A percentile compares a stretch with the other conserved stretches of the same genome.
These are phyloP conservation scores for Onychostoma macrolepis DNA, from an alignment of 2,113 vertebrate species.

Conservation along the genomic window DNA sequence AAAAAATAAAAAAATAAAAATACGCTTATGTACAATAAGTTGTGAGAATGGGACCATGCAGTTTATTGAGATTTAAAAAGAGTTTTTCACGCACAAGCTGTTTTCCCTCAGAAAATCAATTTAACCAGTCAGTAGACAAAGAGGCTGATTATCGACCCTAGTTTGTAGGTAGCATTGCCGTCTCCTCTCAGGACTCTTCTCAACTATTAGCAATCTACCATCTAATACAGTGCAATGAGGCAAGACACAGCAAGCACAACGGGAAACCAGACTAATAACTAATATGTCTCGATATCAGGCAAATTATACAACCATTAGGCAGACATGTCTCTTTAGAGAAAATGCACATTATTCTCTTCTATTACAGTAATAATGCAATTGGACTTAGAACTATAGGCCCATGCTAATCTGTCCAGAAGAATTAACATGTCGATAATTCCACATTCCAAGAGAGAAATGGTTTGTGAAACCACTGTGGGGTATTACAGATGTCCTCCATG, in stretches of 20 bases:
- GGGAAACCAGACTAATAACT: conserved; percentile 32
- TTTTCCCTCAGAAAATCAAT: conserved; percentile 48
- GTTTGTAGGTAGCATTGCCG: conserved; percentile 8
- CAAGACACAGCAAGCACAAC: background rate
- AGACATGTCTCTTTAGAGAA: conserved; percentile 25
- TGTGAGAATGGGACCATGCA: too few relatives aligned
- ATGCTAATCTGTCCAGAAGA: background rate
- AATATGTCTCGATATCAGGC: conserved; percentile 56
- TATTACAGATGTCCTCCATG: background rate
- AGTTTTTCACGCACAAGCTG: conserved; percentile 32
- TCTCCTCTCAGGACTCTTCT: conserved; percentile 13
- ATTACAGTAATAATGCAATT: conserved; percentile 33
- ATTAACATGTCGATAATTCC: conserved; percentile 9
- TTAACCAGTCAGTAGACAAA: conserved; percentile 30
- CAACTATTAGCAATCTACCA: conserved; percentile 30
- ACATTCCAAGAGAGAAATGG: background rate
- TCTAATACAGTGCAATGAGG: conserved; percentile 35
- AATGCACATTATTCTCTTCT: conserved; percentile 24
- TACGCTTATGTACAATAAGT: too few relatives aligned
- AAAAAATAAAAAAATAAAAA: too few relatives aligned
- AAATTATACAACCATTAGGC: conserved; percentile 59
- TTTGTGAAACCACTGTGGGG: background rate
- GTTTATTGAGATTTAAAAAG: too few relatives aligned
- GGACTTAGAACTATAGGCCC: background rate
- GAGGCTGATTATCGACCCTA: conserved; percentile 40